phyloP scores from a whole-genome alignment of 2,113 vertebrate species.

The Gopherus evgoodei region DNA sequence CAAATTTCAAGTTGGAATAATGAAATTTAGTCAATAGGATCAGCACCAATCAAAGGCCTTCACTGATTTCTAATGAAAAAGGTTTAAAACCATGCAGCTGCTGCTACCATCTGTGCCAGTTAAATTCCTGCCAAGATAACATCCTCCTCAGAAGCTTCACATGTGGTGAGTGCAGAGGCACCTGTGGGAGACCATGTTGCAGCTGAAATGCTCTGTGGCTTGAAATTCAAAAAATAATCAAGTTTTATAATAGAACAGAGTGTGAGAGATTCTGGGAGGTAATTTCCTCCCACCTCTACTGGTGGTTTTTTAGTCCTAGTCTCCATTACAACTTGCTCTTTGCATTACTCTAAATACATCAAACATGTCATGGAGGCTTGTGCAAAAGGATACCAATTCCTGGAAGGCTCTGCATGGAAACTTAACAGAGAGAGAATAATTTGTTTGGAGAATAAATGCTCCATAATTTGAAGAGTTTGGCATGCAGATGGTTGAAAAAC shows the following conservation, averaged over 20 bases:
- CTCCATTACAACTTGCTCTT: conserved; percentile 33
- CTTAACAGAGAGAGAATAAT: conserved; percentile 32
- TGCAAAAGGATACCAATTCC: conserved; percentile 38
- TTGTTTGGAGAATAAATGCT: neutral
- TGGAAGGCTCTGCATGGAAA: conserved; percentile 43
- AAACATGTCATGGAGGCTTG: conserved; percentile 35
- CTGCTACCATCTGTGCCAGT: neutral
- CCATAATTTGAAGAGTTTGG: neutral
- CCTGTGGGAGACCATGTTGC: neutral
- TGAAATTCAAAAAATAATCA: neutral
- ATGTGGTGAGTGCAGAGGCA: neutral
- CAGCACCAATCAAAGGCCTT: neutral
- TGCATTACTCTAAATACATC: conserved; percentile 36
- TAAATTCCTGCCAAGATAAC: fast-evolving
- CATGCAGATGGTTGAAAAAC: neutral
- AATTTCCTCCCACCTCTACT: neutral
- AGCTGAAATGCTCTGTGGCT: neutral
- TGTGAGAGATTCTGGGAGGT: neutral
- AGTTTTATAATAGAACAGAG: neutral
- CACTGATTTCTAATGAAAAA: neutral
- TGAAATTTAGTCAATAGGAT: neutral
- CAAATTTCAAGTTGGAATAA: neutral
- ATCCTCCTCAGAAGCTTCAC: neutral
- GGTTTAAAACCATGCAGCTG: neutral
- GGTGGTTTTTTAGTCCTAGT: conserved; percentile 47